Conservation (phyloP, 2,797 vertebrate genomes). For the Psittacula derbiana region DNA sequence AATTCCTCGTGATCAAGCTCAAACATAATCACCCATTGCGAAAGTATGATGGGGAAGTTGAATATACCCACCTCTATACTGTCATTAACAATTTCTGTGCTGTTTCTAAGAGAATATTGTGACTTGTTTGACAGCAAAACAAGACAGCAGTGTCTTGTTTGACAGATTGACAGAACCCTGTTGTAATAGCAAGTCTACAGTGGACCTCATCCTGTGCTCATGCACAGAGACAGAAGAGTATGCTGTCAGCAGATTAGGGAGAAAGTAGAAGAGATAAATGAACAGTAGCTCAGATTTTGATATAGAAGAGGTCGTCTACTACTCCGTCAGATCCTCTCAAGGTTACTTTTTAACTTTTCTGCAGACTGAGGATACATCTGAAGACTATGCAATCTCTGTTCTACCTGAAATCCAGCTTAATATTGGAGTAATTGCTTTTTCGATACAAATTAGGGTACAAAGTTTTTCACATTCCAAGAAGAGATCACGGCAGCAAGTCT, state of each 20-base stretch:
- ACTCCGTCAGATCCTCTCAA: neutral
- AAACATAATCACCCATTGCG: neutral
- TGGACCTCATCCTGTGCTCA: neutral
- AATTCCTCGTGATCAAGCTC: neutral
- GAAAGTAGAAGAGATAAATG: neutral
- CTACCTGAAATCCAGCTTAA: neutral
- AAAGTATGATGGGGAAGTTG: neutral
- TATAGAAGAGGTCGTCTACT: neutral
- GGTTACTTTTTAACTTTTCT: neutral
- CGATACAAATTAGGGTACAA: neutral
- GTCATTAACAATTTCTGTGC: neutral
- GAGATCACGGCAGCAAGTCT: neutral
- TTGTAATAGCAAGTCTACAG: neutral
- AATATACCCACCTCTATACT: neutral
- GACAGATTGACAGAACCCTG: neutral
- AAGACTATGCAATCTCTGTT: neutral
- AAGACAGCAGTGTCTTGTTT: too few species aligned
- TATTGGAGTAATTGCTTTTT: neutral
- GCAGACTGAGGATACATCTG: neutral
- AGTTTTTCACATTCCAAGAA: neutral
- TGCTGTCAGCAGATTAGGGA: neutral
- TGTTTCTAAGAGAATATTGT: neutral
- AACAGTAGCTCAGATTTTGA: neutral
- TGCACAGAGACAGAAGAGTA: neutral
- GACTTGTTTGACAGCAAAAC: neutral